Conservation (phyloP, 1,140 invertebrate genomes). For the Dermatophagoides farinae region DNA sequence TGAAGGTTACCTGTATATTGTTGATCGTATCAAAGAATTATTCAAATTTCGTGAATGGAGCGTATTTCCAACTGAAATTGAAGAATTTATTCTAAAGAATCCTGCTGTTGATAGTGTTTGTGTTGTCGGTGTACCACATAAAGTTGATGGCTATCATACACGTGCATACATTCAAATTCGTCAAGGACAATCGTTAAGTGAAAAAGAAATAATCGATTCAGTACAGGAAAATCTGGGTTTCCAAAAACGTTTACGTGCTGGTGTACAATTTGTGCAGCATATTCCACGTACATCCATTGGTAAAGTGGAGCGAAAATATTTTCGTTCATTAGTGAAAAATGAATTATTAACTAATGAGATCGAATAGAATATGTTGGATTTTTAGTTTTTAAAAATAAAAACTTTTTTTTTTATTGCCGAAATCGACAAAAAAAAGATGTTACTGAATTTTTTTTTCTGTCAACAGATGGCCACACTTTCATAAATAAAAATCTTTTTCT, state of each 20-base stretch:
- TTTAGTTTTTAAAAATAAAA: background rate
- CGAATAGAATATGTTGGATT: background rate
- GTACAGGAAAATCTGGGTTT: slow-evolving; percentile 18
- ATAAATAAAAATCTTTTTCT: too few relatives aligned
- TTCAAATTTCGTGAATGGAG: slow-evolving; percentile 21
- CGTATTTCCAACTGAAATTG: slow-evolving; percentile 21
- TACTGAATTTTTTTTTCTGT: background rate
- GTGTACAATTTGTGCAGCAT: slow-evolving; percentile 22
- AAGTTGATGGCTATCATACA: slow-evolving; percentile 69
- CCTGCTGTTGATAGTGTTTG: slow-evolving; percentile 56
- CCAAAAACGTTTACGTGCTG: slow-evolving; percentile 23
- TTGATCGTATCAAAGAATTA: slow-evolving; percentile 21
- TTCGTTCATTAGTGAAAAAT: slow-evolving; percentile 3
- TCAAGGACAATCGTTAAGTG: background rate
- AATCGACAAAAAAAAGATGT: background rate
- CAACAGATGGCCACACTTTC: background rate
- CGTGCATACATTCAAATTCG: slow-evolving; percentile 19
- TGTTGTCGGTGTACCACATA: slow-evolving; percentile 68
- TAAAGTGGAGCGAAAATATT: slow-evolving; percentile 19
- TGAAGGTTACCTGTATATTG: slow-evolving; percentile 20
- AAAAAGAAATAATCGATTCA: slow-evolving; percentile 13
- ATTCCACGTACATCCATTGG: slow-evolving; percentile 23
- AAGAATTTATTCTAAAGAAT: slow-evolving; percentile 42
- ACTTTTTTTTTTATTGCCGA: background rate
- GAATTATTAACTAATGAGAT: background rate